Evolutionary conservation across 2,888 invertebrate species (phyloP).

Genomic region (Macaria notata): DNA sequence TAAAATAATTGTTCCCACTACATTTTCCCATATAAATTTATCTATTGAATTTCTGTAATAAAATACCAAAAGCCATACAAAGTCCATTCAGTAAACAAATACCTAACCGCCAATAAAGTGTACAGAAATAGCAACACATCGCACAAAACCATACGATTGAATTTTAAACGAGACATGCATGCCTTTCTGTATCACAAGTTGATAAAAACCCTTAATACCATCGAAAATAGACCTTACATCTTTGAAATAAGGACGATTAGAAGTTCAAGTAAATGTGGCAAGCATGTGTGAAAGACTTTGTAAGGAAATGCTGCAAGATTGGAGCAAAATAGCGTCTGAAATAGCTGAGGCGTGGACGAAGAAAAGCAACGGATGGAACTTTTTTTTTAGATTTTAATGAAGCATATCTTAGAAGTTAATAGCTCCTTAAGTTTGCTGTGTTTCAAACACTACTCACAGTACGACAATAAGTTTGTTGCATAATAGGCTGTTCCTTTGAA

Average conservation of each 20-base stretch:
- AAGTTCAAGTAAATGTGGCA: not conserved
- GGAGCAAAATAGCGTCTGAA: slow-evolving; percentile 5
- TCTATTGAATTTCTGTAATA: not conserved
- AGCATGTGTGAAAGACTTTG: not conserved
- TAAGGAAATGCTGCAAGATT: slow-evolving; percentile 15
- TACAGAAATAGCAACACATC: slow-evolving; percentile 22
- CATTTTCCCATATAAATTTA: no score
- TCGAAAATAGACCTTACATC: slow-evolving; percentile 4
- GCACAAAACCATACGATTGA: slow-evolving; percentile 30
- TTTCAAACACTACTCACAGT: no score
- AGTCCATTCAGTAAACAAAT: slow-evolving; percentile 10
- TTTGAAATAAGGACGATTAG: not conserved
- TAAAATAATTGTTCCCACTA: no score
- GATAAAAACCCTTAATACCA: not conserved
- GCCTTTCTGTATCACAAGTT: slow-evolving; percentile 13
- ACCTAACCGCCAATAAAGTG: slow-evolving; percentile 17
- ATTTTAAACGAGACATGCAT: slow-evolving; percentile 31
- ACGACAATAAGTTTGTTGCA: no score
- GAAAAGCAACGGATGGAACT: no score
- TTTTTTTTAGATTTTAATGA: no score
- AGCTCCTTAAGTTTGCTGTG: no score
- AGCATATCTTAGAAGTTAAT: no score
- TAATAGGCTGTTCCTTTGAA: no score
- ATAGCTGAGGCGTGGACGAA: not conserved
- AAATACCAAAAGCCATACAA: not conserved